Percentiles rank a stretch among this genome's conserved stretches.
Conservation (phyloP, 2,888 invertebrate species). For the Abrostola tripartita region DNA sequence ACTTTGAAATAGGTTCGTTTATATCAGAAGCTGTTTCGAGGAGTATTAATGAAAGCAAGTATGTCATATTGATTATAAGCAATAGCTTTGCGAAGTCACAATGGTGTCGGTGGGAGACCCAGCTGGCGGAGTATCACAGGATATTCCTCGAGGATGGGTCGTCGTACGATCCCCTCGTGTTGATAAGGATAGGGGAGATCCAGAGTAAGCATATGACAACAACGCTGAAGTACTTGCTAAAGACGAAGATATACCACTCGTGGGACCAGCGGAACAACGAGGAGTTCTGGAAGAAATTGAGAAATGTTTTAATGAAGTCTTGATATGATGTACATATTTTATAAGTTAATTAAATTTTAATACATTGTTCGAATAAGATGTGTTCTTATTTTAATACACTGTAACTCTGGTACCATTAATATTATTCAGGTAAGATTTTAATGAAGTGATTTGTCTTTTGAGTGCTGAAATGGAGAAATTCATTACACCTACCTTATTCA, state of each 20-base stretch:
- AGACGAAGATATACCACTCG: slow-evolving; percentile 89
- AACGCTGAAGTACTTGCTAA: slow-evolving; percentile 89
- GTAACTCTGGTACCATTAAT: background rate
- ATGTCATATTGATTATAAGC: slow-evolving; percentile 90
- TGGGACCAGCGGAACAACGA: slow-evolving; percentile 87
- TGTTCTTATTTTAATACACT: background rate
- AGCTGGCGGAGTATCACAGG: slow-evolving; percentile 90
- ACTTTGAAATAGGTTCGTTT: slow-evolving; percentile 90
- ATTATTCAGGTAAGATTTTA: background rate
- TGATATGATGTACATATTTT: slow-evolving; percentile 38
- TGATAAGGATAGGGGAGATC: slow-evolving; percentile 90
- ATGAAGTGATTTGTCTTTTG: too few species aligned
- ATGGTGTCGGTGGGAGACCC: slow-evolving; percentile 92
- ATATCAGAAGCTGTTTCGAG: slow-evolving; percentile 90
- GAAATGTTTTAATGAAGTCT: slow-evolving; percentile 69
- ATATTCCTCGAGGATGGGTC: slow-evolving; percentile 89
- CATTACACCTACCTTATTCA: background rate
- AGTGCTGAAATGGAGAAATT: too few species aligned
- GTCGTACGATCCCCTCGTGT: slow-evolving; percentile 88
- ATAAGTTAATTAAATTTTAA: slow-evolving; percentile 11
- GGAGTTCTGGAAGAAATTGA: slow-evolving; percentile 81
- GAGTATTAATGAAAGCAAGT: slow-evolving; percentile 90
- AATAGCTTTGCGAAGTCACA: slow-evolving; percentile 91
- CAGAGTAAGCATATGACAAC: slow-evolving; percentile 87
- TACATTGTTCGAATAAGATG: slow-evolving; percentile 10